Percentiles rank a stretch among this genome's conserved stretches.
These are phyloP conservation scores for Capromys pilorides DNA, from an alignment of 2,797 vertebrate species.

Conservation along the genomic window DNA sequence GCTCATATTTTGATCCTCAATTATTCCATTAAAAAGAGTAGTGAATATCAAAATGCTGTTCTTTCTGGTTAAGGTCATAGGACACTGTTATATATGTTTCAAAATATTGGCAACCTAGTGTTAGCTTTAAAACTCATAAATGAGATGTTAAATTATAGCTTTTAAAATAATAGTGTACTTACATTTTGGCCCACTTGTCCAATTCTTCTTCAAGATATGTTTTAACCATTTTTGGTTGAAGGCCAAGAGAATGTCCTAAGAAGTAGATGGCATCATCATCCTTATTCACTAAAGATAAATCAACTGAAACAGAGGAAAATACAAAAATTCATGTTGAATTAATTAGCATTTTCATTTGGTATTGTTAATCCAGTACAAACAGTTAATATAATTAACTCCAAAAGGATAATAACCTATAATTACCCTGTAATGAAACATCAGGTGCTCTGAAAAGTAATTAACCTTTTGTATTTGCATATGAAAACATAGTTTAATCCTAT, in stretches of 20 bases:
- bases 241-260: conserved; percentile 93
- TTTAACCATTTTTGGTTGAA: conserved; percentile 91
- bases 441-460: conserved; percentile 52
- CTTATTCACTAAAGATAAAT: conserved; percentile 88
- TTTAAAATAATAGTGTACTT: conserved; percentile 75
- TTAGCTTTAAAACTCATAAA: conserved; percentile 36
- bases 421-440: conserved; percentile 4
- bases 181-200: conserved; percentile 96
- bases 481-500: conserved; percentile 33
- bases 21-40: conserved; percentile 24
- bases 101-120: neutral
- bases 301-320: conserved; percentile 85
- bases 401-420: conserved; percentile 30
- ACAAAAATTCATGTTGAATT: conserved; percentile 51
- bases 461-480: conserved; percentile 47
- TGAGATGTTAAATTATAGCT: neutral
- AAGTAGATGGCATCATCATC: conserved; percentile 92
- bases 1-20: neutral
- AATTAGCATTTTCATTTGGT: conserved; percentile 50
- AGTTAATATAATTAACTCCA: conserved; percentile 62
- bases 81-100: neutral
- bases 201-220: conserved; percentile 93
- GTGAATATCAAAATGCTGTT: neutral
- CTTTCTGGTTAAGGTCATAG: neutral
- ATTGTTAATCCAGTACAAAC: conserved; percentile 40